Percentiles rank a stretch among this genome's conserved stretches.
Evolutionary conservation across 2,797 vertebrate genomes (phyloP).

Genomic region (Melopsittacus undulatus): DNA sequence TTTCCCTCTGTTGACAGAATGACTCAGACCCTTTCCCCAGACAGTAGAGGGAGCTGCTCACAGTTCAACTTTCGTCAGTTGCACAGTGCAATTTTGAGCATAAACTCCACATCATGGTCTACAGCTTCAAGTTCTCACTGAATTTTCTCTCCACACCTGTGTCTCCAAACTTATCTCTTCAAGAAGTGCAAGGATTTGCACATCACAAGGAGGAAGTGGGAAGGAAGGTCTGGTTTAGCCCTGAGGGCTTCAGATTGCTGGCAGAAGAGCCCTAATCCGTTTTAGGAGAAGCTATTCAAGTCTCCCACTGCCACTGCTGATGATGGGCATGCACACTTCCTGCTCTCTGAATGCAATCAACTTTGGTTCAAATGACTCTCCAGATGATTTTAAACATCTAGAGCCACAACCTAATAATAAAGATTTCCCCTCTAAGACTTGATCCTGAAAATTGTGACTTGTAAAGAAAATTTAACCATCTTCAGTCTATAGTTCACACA

Average conservation of each 20-base stretch:
- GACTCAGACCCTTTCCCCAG: not conserved
- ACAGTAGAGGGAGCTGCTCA: not conserved
- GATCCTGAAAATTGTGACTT: constrained; percentile 12
- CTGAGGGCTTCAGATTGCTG: not conserved
- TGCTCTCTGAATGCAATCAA: not conserved
- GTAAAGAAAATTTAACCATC: constrained; percentile 11
- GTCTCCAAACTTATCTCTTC: not conserved
- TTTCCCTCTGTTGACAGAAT: not conserved
- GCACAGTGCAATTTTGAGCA: not conserved
- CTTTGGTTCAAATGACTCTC: constrained; percentile 27
- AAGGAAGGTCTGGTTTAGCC: not conserved
- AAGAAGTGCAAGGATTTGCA: not conserved
- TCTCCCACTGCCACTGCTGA: not conserved
- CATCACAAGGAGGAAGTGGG: not conserved
- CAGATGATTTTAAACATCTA: not conserved
- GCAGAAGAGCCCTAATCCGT: constrained; percentile 26
- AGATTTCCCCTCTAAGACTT: not conserved
- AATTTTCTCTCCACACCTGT: not conserved
- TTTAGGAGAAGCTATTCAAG: constrained; percentile 33
- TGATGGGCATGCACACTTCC: not conserved
- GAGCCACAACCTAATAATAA: constrained; percentile 21
- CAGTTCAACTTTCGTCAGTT: not conserved
- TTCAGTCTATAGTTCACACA: not conserved
- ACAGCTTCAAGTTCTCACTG: not conserved
- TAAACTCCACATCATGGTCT: not conserved